Percentiles rank a stretch among this genome's conserved stretches.
These are phyloP conservation scores for Scomberomorus guttatus DNA, from an alignment of 2,797 vertebrate genomes.

Conservation along the genomic window DNA sequence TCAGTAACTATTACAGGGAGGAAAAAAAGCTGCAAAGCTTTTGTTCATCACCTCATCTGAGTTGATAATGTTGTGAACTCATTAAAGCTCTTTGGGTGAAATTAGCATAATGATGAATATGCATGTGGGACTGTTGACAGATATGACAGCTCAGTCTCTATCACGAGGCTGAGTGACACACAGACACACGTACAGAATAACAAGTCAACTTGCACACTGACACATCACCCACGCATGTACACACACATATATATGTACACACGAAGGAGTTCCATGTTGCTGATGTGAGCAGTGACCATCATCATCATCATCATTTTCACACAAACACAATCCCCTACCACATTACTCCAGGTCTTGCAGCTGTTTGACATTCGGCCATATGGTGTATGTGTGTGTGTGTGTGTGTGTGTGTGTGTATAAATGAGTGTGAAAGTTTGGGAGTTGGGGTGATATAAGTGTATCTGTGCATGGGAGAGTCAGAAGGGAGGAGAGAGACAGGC, in stretches of 20 bases:
- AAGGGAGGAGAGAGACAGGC: slow-evolving; percentile 25
- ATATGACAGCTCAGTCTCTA: slow-evolving; percentile 75
- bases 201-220: slow-evolving; percentile 55
- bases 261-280: slow-evolving; percentile 21
- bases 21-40: slow-evolving; percentile 51
- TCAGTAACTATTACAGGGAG: neutral
- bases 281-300: slow-evolving; percentile 30
- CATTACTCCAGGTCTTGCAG: slow-evolving; percentile 61
- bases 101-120: slow-evolving; percentile 77
- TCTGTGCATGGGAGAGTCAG: slow-evolving; percentile 30
- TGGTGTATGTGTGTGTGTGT: slow-evolving; percentile 39
- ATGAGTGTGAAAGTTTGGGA: slow-evolving; percentile 32
- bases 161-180: slow-evolving; percentile 68
- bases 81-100: slow-evolving; percentile 59
- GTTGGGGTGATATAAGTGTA: slow-evolving; percentile 34
- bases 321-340: slow-evolving; percentile 26
- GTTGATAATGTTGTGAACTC: slow-evolving; percentile 68
- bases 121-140: slow-evolving; percentile 70
- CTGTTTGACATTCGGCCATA: slow-evolving; percentile 71
- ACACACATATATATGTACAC: slow-evolving; percentile 2
- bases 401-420: neutral
- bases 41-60: slow-evolving; percentile 62
- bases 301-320: slow-evolving; percentile 44
- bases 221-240: slow-evolving; percentile 60
- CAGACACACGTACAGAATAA: slow-evolving; percentile 64